Evolutionary conservation across 2,888 invertebrate genomes (phyloP), one percentile per base, ranked within the genome.

Genomic region (Bembecia ichneumoniformis): DNA sequence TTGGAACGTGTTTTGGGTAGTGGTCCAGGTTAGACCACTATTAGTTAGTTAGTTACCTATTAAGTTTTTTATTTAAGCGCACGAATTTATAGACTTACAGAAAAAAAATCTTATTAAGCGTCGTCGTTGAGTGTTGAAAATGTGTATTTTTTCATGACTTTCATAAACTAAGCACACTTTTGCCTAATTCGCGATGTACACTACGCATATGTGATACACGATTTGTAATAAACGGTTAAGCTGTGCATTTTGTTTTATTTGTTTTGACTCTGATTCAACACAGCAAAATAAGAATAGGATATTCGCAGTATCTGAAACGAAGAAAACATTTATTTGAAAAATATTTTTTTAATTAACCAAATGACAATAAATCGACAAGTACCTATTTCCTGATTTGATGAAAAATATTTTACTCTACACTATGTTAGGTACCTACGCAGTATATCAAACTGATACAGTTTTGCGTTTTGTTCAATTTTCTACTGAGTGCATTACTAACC

Each of bases 201-300:
- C 78, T 78, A 76, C 77, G 76, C 79, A 77, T 80, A 82, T 82
- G 84, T 84, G 84, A 86, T 86, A 86, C 81, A 82, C 79, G 71
- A 74, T 86, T 80, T 82, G 79, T 77, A 76, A 79, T 82, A 83
- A 84, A 82, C 69, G 65, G 77, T 72, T 75, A 71, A 81, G 77
- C 79, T 80, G 77, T 77, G 71, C 13, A 9, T 17, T 9, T 40
- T 20, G 50, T 59, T 52, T 64, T 55, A 64, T 63, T 74, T 58
- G 44, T 61, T 71, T 47, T 71, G 74, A 11, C 74, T 71, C 48
- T 77, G 72, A 52, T 83, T 83, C n/a, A 84, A 54, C 0, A 84
- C 80, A 11, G 86, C 83, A 55, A 83, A 84, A 58, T 82, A 84
- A 0, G 86, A 83, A 51, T 86, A 86, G 0, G 84, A 84, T 3